These are phyloP conservation scores for Blera fallax DNA, from an alignment of 2,888 invertebrate species.

Conservation along the genomic window DNA sequence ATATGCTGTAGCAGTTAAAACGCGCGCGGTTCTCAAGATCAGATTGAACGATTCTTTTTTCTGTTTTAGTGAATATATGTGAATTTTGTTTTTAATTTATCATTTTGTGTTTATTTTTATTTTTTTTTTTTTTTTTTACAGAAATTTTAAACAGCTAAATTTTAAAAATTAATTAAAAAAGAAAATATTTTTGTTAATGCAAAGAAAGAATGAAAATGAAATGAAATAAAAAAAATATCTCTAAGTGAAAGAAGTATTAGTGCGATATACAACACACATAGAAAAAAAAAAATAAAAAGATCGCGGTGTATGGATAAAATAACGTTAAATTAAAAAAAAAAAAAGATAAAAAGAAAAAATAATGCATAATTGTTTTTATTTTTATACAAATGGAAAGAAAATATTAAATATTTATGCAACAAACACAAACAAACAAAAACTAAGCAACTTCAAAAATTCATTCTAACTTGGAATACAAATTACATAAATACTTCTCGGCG, in stretches of 20 bases:
- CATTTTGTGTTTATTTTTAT: slow-evolving; percentile 13
- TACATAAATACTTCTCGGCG: slow-evolving; percentile 10
- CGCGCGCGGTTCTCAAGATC: slow-evolving; percentile 57
- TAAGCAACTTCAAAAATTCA: slow-evolving; percentile 19
- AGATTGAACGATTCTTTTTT: background rate
- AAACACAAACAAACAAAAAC: slow-evolving; percentile 40
- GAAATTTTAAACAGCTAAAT: slow-evolving; percentile 71
- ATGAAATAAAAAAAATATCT: slow-evolving; percentile 25
- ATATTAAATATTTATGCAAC: slow-evolving; percentile 55
- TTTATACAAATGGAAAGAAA: slow-evolving; percentile 55
- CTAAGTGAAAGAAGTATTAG: background rate
- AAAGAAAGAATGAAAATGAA: slow-evolving; percentile 41
- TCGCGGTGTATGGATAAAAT: slow-evolving; percentile 18
- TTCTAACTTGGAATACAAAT: slow-evolving; percentile 36
- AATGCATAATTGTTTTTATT: slow-evolving; percentile 64
- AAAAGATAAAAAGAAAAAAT: slow-evolving; percentile 1
- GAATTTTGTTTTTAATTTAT: slow-evolving; percentile 19
- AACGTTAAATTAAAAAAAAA: slow-evolving; percentile 34
- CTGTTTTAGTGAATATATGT: slow-evolving; percentile 34
- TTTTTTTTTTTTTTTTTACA: slow-evolving; percentile 49
- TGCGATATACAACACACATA: slow-evolving; percentile 13
- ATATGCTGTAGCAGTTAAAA: slow-evolving; percentile 59
- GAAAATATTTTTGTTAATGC: slow-evolving; percentile 39
- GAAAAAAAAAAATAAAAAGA: background rate
- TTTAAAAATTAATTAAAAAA: slow-evolving; percentile 11